Evolutionary conservation across 2,888 invertebrate genomes (phyloP), one percentile per base, ranked within the genome.

Genomic region (Ophonus ardosiacus): DNA sequence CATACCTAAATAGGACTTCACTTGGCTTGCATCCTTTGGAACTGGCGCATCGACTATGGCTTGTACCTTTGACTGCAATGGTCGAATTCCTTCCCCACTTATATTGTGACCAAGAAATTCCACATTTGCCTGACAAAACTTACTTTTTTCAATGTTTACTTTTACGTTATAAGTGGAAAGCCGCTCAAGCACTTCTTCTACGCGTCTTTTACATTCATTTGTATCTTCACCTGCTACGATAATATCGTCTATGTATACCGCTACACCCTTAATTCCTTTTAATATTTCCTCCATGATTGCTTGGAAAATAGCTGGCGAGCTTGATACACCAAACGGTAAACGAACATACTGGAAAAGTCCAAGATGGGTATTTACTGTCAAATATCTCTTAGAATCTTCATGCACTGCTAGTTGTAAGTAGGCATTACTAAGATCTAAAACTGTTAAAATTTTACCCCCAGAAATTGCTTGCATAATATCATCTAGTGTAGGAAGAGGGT

Each of bases 401-500:
- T 84, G 81, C 8, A 87, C 78, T 65, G 82, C 83, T 40, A 88
- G 65, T 63, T 88, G 88, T 31, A 86, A 84, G 85, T 87, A 88
- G 7, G 87, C 88, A 68, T 87, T 85, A 15, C 85, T 81, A 4
- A 87, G 85, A 86, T 88, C 87, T 15, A 88, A 24, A 2, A 86
- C 71, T 38, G 87, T 85, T 59, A 87, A 88, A 18, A 86, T 65
- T 68, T 84, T 84, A 40, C 88, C 87, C 15, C 86, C 86, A 56
- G 82, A 83, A 38, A 89, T 83, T 7, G 85, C 85, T 7, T 87
- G 86, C 78, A 89, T 87, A 31, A 89, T 86, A 17, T 88, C 88
- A 21, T 88, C 88, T 15, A 87, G 85, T 57, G 85, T 80, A 0
- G 88, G 88, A 57, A 89, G 85, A 15, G 88, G 88, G 38, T 88